Evolutionary conservation across 1,140 invertebrate genomes (phyloP).

Genomic region (Bactericera cockerelli): DNA sequence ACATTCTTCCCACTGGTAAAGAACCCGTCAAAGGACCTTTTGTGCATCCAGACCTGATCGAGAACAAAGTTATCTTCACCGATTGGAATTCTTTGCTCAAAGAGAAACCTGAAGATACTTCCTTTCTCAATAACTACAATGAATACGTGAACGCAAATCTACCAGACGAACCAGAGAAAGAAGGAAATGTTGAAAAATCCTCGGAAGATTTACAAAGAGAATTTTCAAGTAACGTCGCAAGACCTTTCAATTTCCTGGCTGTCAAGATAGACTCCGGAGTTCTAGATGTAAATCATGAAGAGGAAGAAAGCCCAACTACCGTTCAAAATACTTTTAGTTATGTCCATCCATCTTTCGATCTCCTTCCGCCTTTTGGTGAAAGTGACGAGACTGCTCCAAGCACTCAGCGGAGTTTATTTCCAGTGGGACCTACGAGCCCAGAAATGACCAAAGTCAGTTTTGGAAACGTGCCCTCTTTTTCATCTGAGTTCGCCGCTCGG

Average conservation of each 20-base stretch:
- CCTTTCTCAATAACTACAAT: neutral
- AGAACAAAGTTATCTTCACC: neutral
- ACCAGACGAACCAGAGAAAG: neutral
- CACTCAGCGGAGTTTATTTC: no score
- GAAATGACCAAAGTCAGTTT: no score
- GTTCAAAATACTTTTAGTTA: no score
- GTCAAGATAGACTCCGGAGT: no score
- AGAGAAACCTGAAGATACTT: neutral
- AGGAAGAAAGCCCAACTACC: no score
- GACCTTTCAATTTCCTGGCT: neutral
- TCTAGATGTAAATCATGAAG: no score
- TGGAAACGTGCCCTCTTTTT: no score
- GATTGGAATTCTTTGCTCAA: neutral
- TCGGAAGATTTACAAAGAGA: neutral
- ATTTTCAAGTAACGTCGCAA: neutral
- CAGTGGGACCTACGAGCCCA: no score
- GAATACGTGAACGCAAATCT: neutral
- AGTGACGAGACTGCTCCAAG: no score
- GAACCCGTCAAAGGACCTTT: neutral
- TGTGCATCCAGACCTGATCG: neutral
- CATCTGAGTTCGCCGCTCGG: no score
- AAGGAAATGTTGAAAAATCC: neutral
- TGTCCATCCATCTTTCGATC: no score
- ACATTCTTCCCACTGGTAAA: neutral
- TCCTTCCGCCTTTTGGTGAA: no score